Evolutionary conservation across 2,113 vertebrate species (phyloP), one percentile per base, ranked within the genome.

Genomic region (Gambusia holbrooki): DNA sequence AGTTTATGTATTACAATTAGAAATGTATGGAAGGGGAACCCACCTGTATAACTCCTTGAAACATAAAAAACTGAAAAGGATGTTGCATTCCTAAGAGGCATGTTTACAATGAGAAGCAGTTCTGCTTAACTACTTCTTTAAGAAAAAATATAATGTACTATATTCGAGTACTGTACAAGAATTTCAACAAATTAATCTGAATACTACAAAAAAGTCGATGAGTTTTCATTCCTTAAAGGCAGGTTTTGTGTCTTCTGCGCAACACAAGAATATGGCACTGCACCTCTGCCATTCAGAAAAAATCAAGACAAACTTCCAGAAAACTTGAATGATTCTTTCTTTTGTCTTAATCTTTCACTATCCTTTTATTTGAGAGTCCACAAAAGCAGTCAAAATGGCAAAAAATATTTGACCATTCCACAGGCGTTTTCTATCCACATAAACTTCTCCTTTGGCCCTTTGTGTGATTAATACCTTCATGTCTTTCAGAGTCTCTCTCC

Each of bases 391-490:
- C 74, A 88, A 93, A 92, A 93, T 84, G 88, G 80, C 27, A 35
- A 83, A 86, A 89, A 92, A 93, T 88, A 88, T 87, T 94, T 94
- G 87, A 92, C 93, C 88, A 93, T 94, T 94, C 92, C 89, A 86
- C 86, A 87, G 85, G 90, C 90, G 69, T 88, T 80, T 86, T 87
- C 81, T 77, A 72, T 86, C 90, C 86, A 90, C 89, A 93, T 89
- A 95, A 93, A 94, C 93, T 90, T 93, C 82, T 93, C 75, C 73
- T 91, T 91, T 87, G 80, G 75, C 81, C 77, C 90, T 94, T 94
- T 95, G 94, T 94, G 74, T 62, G 79, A 93, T 91, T 95, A 94
- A 94, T 94, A 94, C 93, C 93, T 92, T 93, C 89, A 88, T 92
- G 93, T 93, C 94, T 94, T 95, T 95, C 90, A 93, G 83, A 60